These are phyloP conservation scores for Coracias cyanogaster DNA, from an alignment of 2,797 vertebrate genomes.

Conservation along the genomic window DNA sequence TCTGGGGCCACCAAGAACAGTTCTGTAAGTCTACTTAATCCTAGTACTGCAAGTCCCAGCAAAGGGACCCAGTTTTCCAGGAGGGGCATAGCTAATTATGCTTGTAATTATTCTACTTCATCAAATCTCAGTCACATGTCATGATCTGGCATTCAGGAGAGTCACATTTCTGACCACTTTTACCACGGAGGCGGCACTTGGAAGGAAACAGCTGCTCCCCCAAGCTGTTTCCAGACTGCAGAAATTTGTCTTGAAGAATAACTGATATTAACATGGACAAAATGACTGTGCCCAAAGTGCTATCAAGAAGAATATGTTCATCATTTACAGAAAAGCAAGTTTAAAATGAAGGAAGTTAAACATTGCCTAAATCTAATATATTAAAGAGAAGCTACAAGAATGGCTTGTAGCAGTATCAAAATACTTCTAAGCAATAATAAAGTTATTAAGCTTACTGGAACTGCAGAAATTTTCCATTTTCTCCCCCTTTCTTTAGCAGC, in stretches of 20 bases:
- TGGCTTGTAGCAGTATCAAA: background rate
- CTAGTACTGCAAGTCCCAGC: background rate
- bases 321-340: background rate
- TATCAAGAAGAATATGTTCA: background rate
- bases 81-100: slow-evolving; percentile 12
- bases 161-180: slow-evolving; percentile 56
- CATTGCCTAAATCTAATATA: background rate
- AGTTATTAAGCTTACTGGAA: background rate
- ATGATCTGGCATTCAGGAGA: background rate
- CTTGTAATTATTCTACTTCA: slow-evolving; percentile 12
- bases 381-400: background rate
- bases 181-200: background rate
- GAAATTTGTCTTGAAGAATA: slow-evolving; percentile 27
- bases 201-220: slow-evolving; percentile 17
- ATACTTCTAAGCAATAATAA: slow-evolving; percentile 11
- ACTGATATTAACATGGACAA: background rate
- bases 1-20: background rate
- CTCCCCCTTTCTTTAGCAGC: background rate
- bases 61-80: background rate
- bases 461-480: background rate
- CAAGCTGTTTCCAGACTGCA: background rate
- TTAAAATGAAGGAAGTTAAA: background rate
- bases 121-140: slow-evolving; percentile 21
- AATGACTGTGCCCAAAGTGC: background rate
- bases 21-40: background rate